Evolutionary conservation across 2,888 invertebrate species (phyloP).

Genomic region (Agriopis aurantiaria): DNA sequence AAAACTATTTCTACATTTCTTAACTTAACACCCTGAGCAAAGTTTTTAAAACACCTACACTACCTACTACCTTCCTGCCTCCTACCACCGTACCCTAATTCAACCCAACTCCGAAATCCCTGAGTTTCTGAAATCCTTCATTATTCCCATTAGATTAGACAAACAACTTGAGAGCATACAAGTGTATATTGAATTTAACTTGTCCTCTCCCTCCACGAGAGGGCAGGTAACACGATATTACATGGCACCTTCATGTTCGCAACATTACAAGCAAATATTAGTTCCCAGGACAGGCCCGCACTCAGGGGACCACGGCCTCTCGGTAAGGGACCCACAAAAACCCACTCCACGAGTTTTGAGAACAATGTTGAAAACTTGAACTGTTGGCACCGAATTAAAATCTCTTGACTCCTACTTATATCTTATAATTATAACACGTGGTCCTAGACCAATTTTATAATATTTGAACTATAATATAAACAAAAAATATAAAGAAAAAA

Average conservation of each 20-base stretch:
- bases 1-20: no score
- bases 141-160: constrained; percentile 15
- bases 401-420: no score
- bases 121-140: background rate
- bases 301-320: background rate
- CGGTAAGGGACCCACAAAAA: no score
- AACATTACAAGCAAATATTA: constrained; percentile 40
- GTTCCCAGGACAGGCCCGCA: constrained; percentile 19
- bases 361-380: no score
- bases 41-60: background rate
- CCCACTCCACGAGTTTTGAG: no score
- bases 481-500: no score
- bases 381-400: no score
- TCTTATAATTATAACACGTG: no score
- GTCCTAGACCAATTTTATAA: no score
- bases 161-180: constrained; percentile 6
- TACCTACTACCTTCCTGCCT: no score
- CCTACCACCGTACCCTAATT: background rate
- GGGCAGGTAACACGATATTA: constrained; percentile 21
- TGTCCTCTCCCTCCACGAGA: constrained; percentile 1
- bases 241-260: constrained; percentile 24
- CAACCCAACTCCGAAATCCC: background rate
- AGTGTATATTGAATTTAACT: constrained; percentile 18
- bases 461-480: no score
- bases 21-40: no score